phyloP scores from a whole-genome alignment of 2,888 invertebrate genomes.

The Idaea straminata region DNA sequence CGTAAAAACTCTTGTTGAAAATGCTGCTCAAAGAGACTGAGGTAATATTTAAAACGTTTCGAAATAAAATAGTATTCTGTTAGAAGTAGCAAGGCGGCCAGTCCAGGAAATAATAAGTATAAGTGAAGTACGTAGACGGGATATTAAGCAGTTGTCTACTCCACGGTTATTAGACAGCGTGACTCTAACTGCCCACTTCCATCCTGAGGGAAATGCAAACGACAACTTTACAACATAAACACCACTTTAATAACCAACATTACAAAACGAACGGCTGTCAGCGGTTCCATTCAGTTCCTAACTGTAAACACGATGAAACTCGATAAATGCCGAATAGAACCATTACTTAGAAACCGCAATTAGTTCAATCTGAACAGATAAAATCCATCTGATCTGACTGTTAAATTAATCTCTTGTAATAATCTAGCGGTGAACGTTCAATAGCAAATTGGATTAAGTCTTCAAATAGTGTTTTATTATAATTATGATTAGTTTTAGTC shows the following conservation, averaged over 20 bases:
- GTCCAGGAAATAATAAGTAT: not conserved
- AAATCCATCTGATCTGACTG: constrained; percentile 57
- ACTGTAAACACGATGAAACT: constrained; percentile 28
- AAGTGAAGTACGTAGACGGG: not conserved
- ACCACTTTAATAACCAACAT: constrained; percentile 38
- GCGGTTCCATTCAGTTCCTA: constrained; percentile 14
- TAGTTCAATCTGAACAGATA: constrained; percentile 60
- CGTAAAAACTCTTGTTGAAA: not conserved
- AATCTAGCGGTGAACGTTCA: constrained; percentile 36
- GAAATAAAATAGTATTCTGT: not conserved
- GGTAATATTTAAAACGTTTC: not conserved
- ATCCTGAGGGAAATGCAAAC: constrained; percentile 13
- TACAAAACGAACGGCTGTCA: constrained; percentile 27
- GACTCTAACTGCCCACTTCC: constrained; percentile 10
- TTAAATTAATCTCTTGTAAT: constrained; percentile 47
- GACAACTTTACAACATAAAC: not conserved
- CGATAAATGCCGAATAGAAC: constrained; percentile 41
- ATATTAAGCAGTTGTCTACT: constrained; percentile 3
- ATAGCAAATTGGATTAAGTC: constrained; percentile 42
- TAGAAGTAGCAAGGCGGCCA: not conserved
- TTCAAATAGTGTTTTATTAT: constrained; percentile 46
- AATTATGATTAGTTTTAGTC: constrained; percentile 10
- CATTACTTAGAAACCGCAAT: constrained; percentile 55
- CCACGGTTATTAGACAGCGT: constrained; percentile 6
- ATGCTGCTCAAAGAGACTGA: not conserved